Conservation (phyloP, 2,797 vertebrate species). For the Anas flavirostris region DNA sequence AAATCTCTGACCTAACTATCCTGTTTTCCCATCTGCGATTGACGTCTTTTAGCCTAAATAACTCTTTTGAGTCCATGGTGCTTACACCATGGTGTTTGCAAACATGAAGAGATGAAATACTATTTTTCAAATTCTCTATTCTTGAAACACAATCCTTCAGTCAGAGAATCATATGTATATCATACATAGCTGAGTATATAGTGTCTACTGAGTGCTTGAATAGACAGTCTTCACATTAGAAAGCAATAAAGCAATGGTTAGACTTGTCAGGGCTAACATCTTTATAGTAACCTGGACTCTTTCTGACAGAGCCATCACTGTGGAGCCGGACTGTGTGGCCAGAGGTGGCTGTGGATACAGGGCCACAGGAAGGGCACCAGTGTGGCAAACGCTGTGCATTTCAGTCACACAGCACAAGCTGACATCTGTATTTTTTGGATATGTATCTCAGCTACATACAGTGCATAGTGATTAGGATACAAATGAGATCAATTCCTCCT, state of each 20-base stretch:
- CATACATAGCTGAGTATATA: not conserved
- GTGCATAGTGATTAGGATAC: not conserved
- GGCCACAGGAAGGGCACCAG: fast-evolving
- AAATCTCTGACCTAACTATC: not conserved
- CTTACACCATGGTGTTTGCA: not conserved
- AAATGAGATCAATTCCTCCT: conserved; percentile 1
- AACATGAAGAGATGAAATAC: not conserved
- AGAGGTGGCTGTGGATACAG: too few species aligned
- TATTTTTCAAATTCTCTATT: not conserved
- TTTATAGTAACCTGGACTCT: not conserved
- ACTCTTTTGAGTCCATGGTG: not conserved
- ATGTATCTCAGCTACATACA: not conserved
- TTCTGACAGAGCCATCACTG: fast-evolving
- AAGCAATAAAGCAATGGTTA: not conserved
- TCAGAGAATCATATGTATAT: not conserved
- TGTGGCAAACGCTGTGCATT: not conserved
- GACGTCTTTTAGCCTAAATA: not conserved
- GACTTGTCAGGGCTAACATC: not conserved
- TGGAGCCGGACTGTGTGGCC: not conserved
- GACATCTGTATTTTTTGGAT: not conserved
- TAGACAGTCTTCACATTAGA: not conserved
- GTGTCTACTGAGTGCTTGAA: not conserved
- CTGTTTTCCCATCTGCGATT: not conserved
- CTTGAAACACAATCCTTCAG: not conserved
- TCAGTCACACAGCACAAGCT: not conserved